Conservation (phyloP, 2,797 vertebrate species). For the Ispidina lecontei region DNA sequence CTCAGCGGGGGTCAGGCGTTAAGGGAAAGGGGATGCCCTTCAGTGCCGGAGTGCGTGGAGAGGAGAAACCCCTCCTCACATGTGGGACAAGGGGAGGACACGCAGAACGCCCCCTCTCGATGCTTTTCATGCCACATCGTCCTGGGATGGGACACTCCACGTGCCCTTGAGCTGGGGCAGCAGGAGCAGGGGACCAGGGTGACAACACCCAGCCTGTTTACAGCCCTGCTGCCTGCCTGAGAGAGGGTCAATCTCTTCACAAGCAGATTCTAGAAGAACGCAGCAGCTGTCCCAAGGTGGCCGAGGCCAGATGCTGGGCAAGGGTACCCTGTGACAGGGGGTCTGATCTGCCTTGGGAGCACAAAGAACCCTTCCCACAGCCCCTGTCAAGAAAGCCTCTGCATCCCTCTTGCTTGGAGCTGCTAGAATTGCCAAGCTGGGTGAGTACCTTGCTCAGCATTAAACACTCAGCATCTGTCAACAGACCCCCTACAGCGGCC, state of each 20-base stretch:
- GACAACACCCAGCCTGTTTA: not conserved
- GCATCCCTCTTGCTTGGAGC: not conserved
- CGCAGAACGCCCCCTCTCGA: not conserved
- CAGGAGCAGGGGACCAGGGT: not conserved
- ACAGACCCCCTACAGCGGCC: not conserved
- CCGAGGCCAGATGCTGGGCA: not conserved
- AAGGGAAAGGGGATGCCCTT: not conserved
- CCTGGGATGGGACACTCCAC: not conserved
- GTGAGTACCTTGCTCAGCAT: not conserved
- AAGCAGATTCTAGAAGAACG: not conserved
- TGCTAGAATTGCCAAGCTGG: fast-evolving
- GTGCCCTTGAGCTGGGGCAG: not conserved
- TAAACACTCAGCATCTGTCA: not conserved
- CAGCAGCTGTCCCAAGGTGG: not conserved
- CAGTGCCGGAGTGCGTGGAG: fast-evolving
- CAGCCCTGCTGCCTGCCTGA: fast-evolving
- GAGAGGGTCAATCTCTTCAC: not conserved
- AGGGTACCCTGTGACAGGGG: too few relatives aligned
- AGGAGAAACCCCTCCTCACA: not conserved
- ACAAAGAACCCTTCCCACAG: not conserved
- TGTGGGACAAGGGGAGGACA: fast-evolving
- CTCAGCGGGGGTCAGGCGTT: not conserved
- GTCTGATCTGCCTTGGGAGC: not conserved
- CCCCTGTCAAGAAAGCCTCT: not conserved
- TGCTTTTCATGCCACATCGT: fast-evolving